Evolutionary conservation across 1,140 invertebrate genomes (phyloP).

Genomic region (Diabrotica undecimpunctata): DNA sequence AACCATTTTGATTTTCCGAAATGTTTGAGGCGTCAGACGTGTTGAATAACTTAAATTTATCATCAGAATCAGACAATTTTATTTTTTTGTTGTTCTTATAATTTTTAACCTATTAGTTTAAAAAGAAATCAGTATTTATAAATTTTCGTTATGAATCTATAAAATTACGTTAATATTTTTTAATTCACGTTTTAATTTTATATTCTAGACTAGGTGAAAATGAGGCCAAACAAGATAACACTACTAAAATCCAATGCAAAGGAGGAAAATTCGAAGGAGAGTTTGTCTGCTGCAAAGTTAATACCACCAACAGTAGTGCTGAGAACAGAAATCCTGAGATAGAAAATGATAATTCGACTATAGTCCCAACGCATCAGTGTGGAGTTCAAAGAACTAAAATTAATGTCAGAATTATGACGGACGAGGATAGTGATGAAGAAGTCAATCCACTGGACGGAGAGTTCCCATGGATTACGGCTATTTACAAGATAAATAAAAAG

Average conservation of each 20-base stretch:
- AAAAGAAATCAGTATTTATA: too few relatives aligned
- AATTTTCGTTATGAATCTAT: too few relatives aligned
- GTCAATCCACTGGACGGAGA: constrained; percentile 6
- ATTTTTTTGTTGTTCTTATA: too few relatives aligned
- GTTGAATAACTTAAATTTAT: too few relatives aligned
- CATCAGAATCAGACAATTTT: too few relatives aligned
- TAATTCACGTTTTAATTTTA: too few relatives aligned
- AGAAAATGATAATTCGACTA: neutral
- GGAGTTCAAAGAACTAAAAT: constrained; percentile 3
- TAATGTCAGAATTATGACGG: constrained; percentile 3
- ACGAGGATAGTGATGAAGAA: neutral
- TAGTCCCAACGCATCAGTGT: neutral
- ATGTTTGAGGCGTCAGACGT: too few relatives aligned
- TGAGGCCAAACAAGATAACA: too few relatives aligned
- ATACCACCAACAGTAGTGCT: neutral
- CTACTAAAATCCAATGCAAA: neutral
- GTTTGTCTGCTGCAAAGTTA: constrained; percentile 9
- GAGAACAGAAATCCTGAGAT: neutral
- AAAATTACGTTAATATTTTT: too few relatives aligned
- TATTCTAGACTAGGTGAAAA: too few relatives aligned
- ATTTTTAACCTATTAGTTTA: too few relatives aligned
- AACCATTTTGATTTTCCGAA: too few relatives aligned
- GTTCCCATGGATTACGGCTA: constrained; percentile 15
- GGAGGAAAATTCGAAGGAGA: constrained; percentile 4
- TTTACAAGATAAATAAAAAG: constrained; percentile 7